Percentiles rank a stretch among this genome's conserved stretches.
These are phyloP conservation scores for Meteorus colon DNA, from an alignment of 2,888 invertebrate genomes.

Conservation along the genomic window DNA sequence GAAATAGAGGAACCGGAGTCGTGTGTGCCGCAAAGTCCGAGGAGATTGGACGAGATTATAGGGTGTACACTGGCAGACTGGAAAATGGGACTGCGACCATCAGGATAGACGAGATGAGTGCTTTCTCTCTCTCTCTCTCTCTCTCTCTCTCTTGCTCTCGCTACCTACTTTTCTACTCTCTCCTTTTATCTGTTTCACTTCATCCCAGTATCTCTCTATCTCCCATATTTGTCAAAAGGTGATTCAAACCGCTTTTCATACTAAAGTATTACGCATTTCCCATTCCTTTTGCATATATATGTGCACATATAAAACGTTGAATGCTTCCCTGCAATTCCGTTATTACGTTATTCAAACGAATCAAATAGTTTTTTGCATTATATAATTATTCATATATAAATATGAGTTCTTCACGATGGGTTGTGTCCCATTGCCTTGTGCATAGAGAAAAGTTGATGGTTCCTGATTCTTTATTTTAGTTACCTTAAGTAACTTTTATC, in stretches of 20 bases:
- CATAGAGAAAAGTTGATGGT: too few relatives aligned
- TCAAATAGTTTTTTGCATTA: background rate
- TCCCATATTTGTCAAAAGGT: constrained; percentile 19
- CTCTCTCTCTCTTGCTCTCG: background rate
- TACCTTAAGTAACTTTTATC: too few relatives aligned
- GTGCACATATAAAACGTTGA: background rate
- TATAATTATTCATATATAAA: background rate
- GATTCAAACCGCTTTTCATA: constrained; percentile 22
- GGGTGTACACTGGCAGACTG: constrained; percentile 24
- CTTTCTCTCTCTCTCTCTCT: background rate
- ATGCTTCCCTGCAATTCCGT: background rate
- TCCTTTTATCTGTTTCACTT: background rate
- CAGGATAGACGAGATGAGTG: background rate
- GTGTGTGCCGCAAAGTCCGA: constrained; percentile 20
- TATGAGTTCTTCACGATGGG: background rate
- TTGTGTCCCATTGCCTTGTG: too few relatives aligned
- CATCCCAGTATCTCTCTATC: background rate
- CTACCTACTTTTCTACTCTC: background rate
- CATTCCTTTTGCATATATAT: background rate
- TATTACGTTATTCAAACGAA: constrained; percentile 15
- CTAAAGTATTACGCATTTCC: constrained; percentile 19
- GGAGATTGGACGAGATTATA: constrained; percentile 25
- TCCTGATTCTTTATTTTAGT: too few relatives aligned
- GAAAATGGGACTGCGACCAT: constrained; percentile 18
- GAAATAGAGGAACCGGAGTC: background rate